phyloP scores from a whole-genome alignment of 2,797 vertebrate species.

The Cyprinella venusta region DNA sequence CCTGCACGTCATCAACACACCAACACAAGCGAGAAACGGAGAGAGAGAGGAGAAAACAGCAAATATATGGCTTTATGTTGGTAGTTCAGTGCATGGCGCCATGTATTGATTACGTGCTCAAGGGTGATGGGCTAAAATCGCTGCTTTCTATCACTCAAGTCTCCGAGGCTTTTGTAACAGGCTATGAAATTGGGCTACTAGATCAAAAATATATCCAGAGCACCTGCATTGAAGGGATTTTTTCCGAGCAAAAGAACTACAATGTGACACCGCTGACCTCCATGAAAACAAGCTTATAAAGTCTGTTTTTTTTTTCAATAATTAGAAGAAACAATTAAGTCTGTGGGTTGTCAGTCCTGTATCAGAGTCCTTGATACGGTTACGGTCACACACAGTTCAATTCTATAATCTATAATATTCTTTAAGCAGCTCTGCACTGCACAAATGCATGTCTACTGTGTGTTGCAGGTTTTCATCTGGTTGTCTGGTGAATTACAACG shows the following conservation, averaged over 20 bases:
- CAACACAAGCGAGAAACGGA: background rate
- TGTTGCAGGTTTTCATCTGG: too few species aligned
- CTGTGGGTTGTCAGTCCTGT: background rate
- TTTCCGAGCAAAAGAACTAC: constrained; percentile 43
- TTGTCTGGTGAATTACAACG: too few species aligned
- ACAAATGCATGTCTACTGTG: too few species aligned
- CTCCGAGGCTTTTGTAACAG: constrained; percentile 36
- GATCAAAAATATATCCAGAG: constrained; percentile 53
- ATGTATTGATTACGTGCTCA: constrained; percentile 56
- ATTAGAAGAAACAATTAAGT: background rate
- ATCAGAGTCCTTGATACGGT: background rate
- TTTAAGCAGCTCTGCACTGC: too few species aligned
- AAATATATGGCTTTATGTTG: constrained; percentile 16
- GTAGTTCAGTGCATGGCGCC: constrained; percentile 6
- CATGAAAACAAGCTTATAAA: constrained; percentile 35
- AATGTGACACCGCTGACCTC: constrained; percentile 47
- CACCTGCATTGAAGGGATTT: constrained; percentile 41
- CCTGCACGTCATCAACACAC: constrained; percentile 16
- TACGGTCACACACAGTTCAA: background rate
- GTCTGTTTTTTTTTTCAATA: background rate
- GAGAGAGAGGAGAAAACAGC: background rate
- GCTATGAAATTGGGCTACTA: constrained; percentile 32
- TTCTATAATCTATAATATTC: too few species aligned
- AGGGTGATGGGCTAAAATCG: constrained; percentile 42
- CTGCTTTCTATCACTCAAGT: constrained; percentile 1